Evolutionary conservation across 2,113 vertebrate species (phyloP).

Genomic region (Pteruthius melanotis): DNA sequence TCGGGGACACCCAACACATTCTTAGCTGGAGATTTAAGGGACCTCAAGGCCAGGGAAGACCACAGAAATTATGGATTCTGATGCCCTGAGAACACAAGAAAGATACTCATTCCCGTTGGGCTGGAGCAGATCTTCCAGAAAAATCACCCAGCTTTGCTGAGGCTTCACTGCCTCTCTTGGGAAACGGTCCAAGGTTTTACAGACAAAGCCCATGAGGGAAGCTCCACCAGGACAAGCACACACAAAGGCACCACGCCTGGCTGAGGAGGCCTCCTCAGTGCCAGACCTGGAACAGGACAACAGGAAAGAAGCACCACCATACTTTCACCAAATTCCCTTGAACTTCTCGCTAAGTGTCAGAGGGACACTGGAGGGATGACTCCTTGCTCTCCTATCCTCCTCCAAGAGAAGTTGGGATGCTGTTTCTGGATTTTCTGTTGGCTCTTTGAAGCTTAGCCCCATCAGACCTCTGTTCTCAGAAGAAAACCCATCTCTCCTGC

Average conservation of each 20-base stretch:
- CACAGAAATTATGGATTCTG: neutral
- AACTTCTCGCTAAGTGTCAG: neutral
- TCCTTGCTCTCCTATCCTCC: neutral
- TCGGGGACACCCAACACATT: too few relatives aligned
- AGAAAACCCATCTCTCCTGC: neutral
- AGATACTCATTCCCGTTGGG: neutral
- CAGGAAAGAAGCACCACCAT: neutral
- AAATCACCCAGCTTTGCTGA: neutral
- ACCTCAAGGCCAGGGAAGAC: neutral
- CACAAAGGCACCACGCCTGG: neutral
- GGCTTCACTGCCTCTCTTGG: neutral
- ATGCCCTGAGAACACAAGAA: neutral
- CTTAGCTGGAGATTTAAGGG: neutral
- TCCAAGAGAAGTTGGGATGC: fast-evolving
- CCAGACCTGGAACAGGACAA: neutral
- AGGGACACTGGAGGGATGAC: neutral
- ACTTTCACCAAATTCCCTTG: neutral
- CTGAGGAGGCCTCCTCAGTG: neutral
- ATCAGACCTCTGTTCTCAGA: neutral
- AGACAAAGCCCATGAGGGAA: neutral
- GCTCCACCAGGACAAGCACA: neutral
- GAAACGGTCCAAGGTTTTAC: neutral
- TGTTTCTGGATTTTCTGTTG: neutral
- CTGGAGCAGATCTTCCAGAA: neutral
- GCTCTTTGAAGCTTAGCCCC: neutral